Evolutionary conservation across 2,113 vertebrate genomes (phyloP).

Genomic region (Upupa epops): DNA sequence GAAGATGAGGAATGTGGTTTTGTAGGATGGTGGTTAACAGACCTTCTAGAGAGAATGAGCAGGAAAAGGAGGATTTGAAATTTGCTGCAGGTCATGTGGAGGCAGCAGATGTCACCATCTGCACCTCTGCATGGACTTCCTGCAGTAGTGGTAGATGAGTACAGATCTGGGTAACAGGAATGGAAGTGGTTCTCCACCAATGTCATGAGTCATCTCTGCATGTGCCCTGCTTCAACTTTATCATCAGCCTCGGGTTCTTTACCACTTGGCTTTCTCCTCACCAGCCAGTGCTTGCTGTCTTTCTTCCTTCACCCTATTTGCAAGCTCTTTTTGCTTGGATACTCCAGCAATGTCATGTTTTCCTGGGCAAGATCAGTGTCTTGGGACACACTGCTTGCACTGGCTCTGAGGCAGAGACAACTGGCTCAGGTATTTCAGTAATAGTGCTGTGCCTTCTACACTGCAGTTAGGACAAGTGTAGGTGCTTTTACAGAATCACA

Average conservation of each 20-base stretch:
- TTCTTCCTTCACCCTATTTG: background rate
- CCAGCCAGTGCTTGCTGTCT: background rate
- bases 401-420: background rate
- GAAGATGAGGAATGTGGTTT: background rate
- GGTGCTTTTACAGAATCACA: background rate
- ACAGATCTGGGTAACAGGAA: background rate
- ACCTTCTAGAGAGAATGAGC: background rate
- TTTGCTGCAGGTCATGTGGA: background rate
- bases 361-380: background rate
- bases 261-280: background rate
- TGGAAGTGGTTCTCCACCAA: background rate
- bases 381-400: background rate
- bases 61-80: background rate
- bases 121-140: background rate
- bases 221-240: background rate
- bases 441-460: background rate
- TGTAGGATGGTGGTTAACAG: background rate
- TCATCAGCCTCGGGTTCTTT: background rate
- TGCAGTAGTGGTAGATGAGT: background rate
- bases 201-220: background rate
- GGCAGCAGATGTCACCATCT: background rate
- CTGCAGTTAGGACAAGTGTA: background rate
- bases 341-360: background rate
- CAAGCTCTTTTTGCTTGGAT: rapidly evolving
- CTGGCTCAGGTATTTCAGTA: background rate